These are phyloP conservation scores for Pterois miles DNA, from an alignment of 2,797 vertebrate genomes.

Conservation along the genomic window DNA sequence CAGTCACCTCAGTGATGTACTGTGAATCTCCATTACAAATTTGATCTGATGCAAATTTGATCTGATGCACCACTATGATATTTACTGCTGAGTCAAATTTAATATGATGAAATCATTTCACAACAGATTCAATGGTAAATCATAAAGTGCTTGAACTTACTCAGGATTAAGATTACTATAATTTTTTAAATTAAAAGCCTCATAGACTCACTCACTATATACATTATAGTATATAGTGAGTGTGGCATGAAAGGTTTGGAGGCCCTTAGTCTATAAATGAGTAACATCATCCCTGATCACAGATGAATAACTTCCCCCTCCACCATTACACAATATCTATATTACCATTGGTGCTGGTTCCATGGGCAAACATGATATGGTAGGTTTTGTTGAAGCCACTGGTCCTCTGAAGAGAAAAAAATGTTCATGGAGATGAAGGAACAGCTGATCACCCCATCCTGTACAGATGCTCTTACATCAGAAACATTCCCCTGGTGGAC, in stretches of 20 bases:
- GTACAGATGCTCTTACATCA: conserved; percentile 48
- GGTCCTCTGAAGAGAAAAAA: conserved; percentile 73
- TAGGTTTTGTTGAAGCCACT: conserved; percentile 46
- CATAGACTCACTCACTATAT: background rate
- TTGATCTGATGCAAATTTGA: too few species aligned
- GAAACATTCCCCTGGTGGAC: conserved; percentile 75
- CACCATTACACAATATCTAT: background rate
- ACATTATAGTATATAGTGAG: background rate
- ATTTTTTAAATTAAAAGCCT: background rate
- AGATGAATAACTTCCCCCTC: background rate
- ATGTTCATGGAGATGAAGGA: conserved; percentile 79
- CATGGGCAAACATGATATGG: conserved; percentile 78
- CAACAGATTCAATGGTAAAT: background rate
- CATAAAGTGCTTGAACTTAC: background rate
- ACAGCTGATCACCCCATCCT: conserved; percentile 77
- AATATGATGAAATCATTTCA: background rate
- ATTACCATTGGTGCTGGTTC: conserved; percentile 75
- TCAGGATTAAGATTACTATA: background rate
- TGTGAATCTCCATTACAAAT: too few species aligned
- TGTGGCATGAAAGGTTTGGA: background rate
- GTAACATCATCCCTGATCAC: background rate
- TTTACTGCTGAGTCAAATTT: background rate
- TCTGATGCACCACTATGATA: too few species aligned
- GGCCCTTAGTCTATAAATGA: background rate
- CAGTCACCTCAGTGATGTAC: too few species aligned